Evolutionary conservation across 2,113 vertebrate genomes (phyloP), one percentile per base, ranked within the genome.

Genomic region (Glaucidium brasilianum): DNA sequence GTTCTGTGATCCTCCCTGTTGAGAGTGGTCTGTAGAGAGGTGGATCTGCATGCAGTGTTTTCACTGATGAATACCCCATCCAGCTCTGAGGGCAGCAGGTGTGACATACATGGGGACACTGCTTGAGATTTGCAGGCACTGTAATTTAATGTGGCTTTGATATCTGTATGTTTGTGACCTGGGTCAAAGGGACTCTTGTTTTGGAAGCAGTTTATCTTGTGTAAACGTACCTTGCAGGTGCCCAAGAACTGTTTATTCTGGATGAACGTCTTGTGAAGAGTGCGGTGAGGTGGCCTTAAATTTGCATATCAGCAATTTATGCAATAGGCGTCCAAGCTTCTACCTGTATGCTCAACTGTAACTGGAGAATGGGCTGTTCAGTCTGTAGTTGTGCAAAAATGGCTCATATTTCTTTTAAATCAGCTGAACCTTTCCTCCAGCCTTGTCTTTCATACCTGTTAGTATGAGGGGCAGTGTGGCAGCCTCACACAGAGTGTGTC

Each of bases 231-330:
- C 39, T 41, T 66, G 12, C 18, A 39, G 12, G 12, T 60, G n/a
- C 26, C 18, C 15, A 35, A 41, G 47, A 85, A 53, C n/a, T 53
- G 18, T 27, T 43, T 58, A 23, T 41, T 81, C 49, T 50, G 80
- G 30, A 69, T 80, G 16, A 29, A 86, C 21, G 21, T n/a, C 29
- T 64, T 66, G 29, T 78, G 56, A 81, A 20, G 50, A 53, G 16
- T 50, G 26, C 30, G 32, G 8, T 53, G 52, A 89, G 52, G 41
- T 29, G 45, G 66, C n/a, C 53, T 60, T 53, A 32, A 73, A 35
- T 47, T 22, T 0, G 1, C 1, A 0, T 66, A 50, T 78, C 50
- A 41, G 30, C 50, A 82, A 11, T 60, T 75, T 39, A 35, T 55
- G 29, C 10, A 32, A 13, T 15, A 60, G 30, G 10, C 7, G 37